Evolutionary conservation across 2,888 invertebrate species (phyloP), one percentile per base, ranked within the genome.

Genomic region (Erebia epiphron): DNA sequence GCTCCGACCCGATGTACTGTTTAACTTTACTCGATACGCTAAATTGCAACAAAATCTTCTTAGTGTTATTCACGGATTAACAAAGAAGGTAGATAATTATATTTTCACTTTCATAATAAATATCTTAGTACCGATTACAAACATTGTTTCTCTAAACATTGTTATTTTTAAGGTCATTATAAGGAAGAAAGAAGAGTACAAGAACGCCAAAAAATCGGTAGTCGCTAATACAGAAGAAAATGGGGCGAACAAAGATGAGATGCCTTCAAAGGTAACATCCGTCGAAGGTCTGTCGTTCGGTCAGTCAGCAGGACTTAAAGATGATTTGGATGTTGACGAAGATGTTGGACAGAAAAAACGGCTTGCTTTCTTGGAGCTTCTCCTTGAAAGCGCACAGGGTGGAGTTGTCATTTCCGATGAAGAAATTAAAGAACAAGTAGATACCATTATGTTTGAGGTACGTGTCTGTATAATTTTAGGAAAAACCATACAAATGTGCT

Each of bases 361-460:
- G 79, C 92, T 97, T 67, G 98, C 98, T 64, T 98, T 98, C 90
- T 94, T 98, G 78, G 98, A 98, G 88, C 93, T 98, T 75, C 94
- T 98, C 79, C 93, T 98, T 66, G 97, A 97, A 84, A 95, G 96
- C 78, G 95, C 96, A 71, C 95, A 96, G 75, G 96, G 96, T 72
- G 96, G 96, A 10, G 95, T 94, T 69, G 95, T 94, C 57, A 94
- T 97, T 69, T 95, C 95, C 41, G 97, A 97, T 73, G 95, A 95
- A 75, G 97, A 97, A 89, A 96, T 97, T 77, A 96, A 96, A 79
- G 97, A 97, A 83, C 96, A 97, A 94, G 97, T 97, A 0, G 96
- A 97, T 83, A 97, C 97, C 0, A 97, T 97, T 78, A 97, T 97
- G 97, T 97, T 97, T 84, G 96, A 98, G 95, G 97, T 96, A 86